Conservation (phyloP, 2,888 invertebrate genomes). For the Crepidodera aurea region DNA sequence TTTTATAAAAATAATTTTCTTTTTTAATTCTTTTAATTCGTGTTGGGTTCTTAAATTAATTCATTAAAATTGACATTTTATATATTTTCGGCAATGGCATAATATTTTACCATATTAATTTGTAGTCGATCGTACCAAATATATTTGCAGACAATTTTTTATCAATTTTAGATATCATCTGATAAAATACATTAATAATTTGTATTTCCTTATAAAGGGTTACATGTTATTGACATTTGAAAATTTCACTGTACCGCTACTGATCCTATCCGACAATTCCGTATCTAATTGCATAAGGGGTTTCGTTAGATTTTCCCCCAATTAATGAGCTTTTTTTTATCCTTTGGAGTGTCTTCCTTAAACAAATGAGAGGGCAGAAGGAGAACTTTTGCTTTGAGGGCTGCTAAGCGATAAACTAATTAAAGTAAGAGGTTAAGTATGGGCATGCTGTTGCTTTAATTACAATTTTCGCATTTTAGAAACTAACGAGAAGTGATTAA, state of each 20-base stretch:
- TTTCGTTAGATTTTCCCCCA: constrained; percentile 33
- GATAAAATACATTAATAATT: too few species aligned
- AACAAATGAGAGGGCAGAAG: constrained; percentile 25
- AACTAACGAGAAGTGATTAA: not conserved
- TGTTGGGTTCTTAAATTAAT: too few species aligned
- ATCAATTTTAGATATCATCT: too few species aligned
- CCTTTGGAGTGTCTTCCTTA: constrained; percentile 24
- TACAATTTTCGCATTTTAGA: constrained; percentile 2
- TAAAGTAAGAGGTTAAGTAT: constrained; percentile 24
- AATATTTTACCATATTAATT: too few species aligned
- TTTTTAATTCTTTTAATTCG: too few species aligned
- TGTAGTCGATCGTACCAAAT: too few species aligned
- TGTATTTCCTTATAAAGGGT: too few species aligned
- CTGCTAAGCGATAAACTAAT: constrained; percentile 28
- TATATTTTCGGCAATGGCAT: too few species aligned
- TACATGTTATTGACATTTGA: too few species aligned
- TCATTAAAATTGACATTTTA: too few species aligned
- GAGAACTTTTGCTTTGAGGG: constrained; percentile 27
- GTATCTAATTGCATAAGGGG: constrained; percentile 38
- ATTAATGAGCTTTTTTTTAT: constrained; percentile 41
- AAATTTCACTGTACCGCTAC: not conserved
- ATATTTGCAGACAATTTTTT: too few species aligned
- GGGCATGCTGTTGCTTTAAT: constrained; percentile 9
- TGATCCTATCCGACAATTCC: not conserved
- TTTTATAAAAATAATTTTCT: too few species aligned